Evolutionary conservation across 2,113 vertebrate species (phyloP), one percentile per base, ranked within the genome.

Genomic region (Sapajus apella): DNA sequence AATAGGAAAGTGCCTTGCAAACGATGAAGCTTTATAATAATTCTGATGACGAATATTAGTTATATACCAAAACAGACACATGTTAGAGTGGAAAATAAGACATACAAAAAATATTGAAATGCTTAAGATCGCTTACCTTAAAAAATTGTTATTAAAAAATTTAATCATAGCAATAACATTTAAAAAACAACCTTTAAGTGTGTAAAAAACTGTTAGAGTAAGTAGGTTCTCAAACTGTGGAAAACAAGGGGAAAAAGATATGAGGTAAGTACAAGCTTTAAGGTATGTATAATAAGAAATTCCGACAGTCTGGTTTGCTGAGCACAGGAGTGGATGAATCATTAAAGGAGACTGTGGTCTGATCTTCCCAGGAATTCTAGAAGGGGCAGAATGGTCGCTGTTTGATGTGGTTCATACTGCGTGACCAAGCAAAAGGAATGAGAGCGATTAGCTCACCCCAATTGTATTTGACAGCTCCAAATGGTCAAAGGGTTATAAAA

Each of bases 211-310:
- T 87, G 61, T 87, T 94, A 87, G 47, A 64, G 5, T 37, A 83
- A 92, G 8, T 5, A 83, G 30, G 10, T 14, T 64, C 72, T 76
- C 50, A 23, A 76, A 47, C 25, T 43, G 20, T 58, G 21, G 3
- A 70, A 91, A 87, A 87, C 1, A 52, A 68, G 25, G 3, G 30
- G 35, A 17, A 86, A 89, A 55, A 27, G 16, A 40, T 10, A 43
- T 16, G 80, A 40, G 32, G 14, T 89, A 23, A 86, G 23, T 40
- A 77, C 72, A 66, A 76, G 43, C 8, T 84, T 81, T 30, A 55
- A 95, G 77, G 75, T 90, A 84, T 72, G 25, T 35, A 50, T 75
- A 61, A 52, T 85, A 73, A 95, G 35, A 90, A 75, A 95, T 92
- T 70, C 40, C 76, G 92, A 10, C 8, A 77, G 27, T 81, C 58